These are phyloP conservation scores for Drosophila lutescens DNA, from an alignment of 2,888 invertebrate genomes.

Conservation along the genomic window DNA sequence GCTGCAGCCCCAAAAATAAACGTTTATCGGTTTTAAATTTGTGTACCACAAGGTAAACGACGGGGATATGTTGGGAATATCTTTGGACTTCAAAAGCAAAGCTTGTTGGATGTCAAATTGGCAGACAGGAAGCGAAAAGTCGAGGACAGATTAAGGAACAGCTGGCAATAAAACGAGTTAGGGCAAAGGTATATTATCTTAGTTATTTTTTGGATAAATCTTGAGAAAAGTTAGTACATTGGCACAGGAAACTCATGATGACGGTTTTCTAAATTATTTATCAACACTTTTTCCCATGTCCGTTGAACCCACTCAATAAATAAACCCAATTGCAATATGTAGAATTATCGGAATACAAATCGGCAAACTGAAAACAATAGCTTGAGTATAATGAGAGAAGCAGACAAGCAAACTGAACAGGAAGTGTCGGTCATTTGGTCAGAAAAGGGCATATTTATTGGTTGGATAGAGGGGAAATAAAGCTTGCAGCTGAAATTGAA, in stretches of 20 bases:
- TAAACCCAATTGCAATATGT: constrained; percentile 20
- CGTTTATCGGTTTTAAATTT: constrained; percentile 12
- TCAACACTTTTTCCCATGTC: too few species aligned
- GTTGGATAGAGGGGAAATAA: constrained; percentile 8
- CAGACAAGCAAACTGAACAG: constrained; percentile 13
- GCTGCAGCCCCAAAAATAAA: constrained; percentile 10
- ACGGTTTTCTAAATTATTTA: too few species aligned
- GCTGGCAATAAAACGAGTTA: constrained; percentile 1
- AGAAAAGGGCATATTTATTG: constrained; percentile 40
- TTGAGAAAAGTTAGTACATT: too few species aligned
- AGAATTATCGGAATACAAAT: constrained; percentile 35
- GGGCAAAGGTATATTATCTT: not conserved
- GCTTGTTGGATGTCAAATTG: constrained; percentile 5
- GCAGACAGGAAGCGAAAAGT: constrained; percentile 26
- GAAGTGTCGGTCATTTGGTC: constrained; percentile 47
- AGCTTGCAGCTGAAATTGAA: constrained; percentile 61
- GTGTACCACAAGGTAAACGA: not conserved
- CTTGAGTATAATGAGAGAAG: constrained; percentile 22
- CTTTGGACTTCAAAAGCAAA: not conserved
- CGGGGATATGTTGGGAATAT: not conserved
- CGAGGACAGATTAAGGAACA: constrained; percentile 18
- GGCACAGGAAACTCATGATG: too few species aligned
- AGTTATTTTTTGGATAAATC: too few species aligned
- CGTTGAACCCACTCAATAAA: not conserved
- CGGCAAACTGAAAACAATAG: constrained; percentile 33